Base-by-base conservation (phyloP, 2,888 invertebrate genomes). In the Physocephala rufipes region DNA sequence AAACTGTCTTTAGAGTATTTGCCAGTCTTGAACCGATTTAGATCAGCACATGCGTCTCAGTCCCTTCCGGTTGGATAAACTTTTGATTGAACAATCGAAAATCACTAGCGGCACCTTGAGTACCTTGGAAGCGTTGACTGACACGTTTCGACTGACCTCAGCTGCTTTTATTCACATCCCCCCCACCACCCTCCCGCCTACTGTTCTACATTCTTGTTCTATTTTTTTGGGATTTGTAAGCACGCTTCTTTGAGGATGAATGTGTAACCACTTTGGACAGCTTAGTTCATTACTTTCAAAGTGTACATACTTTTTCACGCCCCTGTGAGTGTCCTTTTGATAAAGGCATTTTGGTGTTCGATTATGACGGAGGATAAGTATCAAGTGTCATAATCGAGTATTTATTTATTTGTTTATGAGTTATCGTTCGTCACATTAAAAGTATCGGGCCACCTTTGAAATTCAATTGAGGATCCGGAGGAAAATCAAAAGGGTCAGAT, bases 371-470 rank as follows among this genome's bases (percentile, higher is more conserved):
- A 36, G 74, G 63, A 70, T 75, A 73, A 36, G 79, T 79, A 80
- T 79, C 80, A 81, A 79, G 77, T 80, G 81, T 81, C 81, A 77
- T 76, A 75, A 76, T 76, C 75, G 76, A 78, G 77, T 75, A 81
- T 80, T 81, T 79, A 79, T 80, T 79, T 77, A 70, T 69, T 12
- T 19, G 43, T 59, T 47, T 19, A 59, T 58, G 45, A 9, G 9
- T 36, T 36, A 36, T 36, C 36, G 36, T n/a, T n/a, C n/a, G n/a
- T n/a, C n/a, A n/a, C n/a, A n/a, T n/a, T n/a, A n/a, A n/a, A n/a
- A n/a, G n/a, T n/a, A n/a, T n/a, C n/a, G n/a, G n/a, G n/a, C n/a
- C n/a, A n/a, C n/a, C n/a, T n/a, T n/a, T n/a, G n/a, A n/a, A n/a
- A n/a, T n/a, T n/a, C n/a, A n/a, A n/a, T n/a, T n/a, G n/a, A n/a